Evolutionary conservation across 2,113 vertebrate genomes (phyloP).

Genomic region (Malurus melanocephalus): DNA sequence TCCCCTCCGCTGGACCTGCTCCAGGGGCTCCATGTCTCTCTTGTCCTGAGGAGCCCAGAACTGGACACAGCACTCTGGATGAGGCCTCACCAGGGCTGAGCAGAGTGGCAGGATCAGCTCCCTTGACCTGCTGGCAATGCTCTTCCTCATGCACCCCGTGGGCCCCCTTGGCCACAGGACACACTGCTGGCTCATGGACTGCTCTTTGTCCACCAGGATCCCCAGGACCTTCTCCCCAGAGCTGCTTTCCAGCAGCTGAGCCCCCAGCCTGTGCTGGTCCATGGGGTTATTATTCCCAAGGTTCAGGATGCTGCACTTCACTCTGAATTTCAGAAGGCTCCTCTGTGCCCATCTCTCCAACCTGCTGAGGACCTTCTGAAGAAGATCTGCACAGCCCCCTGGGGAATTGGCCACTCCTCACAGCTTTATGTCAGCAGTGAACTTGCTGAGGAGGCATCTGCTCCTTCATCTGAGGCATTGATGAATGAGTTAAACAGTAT

Average conservation of each 20-base stretch:
- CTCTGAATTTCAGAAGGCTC: not conserved
- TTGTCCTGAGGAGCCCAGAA: not conserved
- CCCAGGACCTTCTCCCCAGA: not conserved
- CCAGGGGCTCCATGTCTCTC: not conserved
- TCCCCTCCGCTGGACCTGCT: accelerated
- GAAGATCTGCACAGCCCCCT: not conserved
- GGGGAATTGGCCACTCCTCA: accelerated
- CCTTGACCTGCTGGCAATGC: not conserved
- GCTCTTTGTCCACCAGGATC: not conserved
- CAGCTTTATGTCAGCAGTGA: accelerated
- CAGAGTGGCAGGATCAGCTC: not conserved
- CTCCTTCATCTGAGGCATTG: not conserved
- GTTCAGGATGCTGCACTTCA: not conserved
- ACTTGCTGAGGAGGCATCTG: not conserved
- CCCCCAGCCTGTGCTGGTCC: not conserved
- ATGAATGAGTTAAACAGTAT: not conserved
- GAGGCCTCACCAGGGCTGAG: not conserved
- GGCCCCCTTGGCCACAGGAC: not conserved
- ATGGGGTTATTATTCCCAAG: not conserved
- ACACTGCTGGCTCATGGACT: not conserved
- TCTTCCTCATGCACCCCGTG: accelerated
- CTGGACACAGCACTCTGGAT: not conserved
- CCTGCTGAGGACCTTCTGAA: accelerated
- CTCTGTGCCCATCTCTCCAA: accelerated
- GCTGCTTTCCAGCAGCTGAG: not conserved